Conservation (phyloP, 2,888 invertebrate species). For the Eulithis testata region DNA sequence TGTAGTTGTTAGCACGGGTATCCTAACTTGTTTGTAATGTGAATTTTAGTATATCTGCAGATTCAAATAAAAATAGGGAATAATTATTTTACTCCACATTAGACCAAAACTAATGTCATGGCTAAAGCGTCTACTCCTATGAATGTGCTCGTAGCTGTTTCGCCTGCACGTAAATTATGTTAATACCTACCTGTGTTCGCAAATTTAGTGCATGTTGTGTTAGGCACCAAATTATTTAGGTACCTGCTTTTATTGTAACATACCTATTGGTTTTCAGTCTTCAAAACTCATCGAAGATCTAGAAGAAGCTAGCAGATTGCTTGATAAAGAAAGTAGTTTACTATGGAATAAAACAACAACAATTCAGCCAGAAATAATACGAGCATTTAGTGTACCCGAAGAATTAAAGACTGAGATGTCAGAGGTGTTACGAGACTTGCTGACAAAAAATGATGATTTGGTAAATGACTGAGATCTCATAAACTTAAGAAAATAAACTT, state of each 20-base stretch:
- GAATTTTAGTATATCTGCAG: too few species aligned
- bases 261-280: conserved; percentile 36
- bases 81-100: too few species aligned
- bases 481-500: background rate
- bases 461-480: conserved; percentile 13
- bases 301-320: conserved; percentile 45
- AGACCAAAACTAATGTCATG: too few species aligned
- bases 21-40: too few species aligned
- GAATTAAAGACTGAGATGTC: conserved; percentile 41
- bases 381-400: conserved; percentile 40
- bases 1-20: too few species aligned
- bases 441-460: conserved; percentile 38
- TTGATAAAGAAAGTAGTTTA: conserved; percentile 46
- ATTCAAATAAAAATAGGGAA: too few species aligned
- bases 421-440: conserved; percentile 42
- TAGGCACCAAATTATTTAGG: too few species aligned
- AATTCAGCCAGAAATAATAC: conserved; percentile 36
- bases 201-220: too few species aligned
- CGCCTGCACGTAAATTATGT: too few species aligned
- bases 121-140: too few species aligned
- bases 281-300: conserved; percentile 37
- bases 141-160: too few species aligned
- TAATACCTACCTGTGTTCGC: too few species aligned
- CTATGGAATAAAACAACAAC: conserved; percentile 44
- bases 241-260: background rate